Base-by-base conservation (phyloP, 2,888 invertebrate species). In the Sphecodes monilicornis region DNA sequence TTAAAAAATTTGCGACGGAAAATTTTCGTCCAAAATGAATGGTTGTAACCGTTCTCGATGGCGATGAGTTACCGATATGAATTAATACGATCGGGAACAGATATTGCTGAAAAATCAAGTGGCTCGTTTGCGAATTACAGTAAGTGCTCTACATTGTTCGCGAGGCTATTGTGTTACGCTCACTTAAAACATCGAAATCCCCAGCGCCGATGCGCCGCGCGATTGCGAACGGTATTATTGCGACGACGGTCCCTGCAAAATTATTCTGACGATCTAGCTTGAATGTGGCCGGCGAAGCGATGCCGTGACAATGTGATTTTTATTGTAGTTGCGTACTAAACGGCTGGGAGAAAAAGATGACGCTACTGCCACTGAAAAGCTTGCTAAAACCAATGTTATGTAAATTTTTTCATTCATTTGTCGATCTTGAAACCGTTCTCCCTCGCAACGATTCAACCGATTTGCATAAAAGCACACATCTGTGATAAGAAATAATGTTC, bases 51-150 rank as follows among this genome's bases (percentile, higher is more conserved):
- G 36, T 66, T n/a, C n/a, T 22, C 1, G 36, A 5, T 4, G 11
- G n/a, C 22, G 22, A 29, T 29, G 8, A 36, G 11, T 11, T 22
- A 22, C 36, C 22, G 36, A 22, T 22, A 36, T 39, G 39, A 39
- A 68, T 68, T 68, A n/a, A 36, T 39, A 39, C 39, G 68, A 18
- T 43, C 13, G 39, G 41, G 16, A 26, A 36, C 29, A 26, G 46
- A 16, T 26, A 41, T 22, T 43, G 5, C n/a, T 68, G 68, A 68
- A 64, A 50, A 76, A 50, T 73, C 66, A 73, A 82, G 36, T 39
- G 43, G 69, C 76, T 70, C 69, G 68, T 79, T 72, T 70, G 29
- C 70, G 71, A 84, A 84, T 80, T 84, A 77, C 74, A 16, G 26
- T 64, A 69, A 76, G 60, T 18, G 50, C 46, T 64, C 50, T 50